Base-by-base conservation (phyloP, 2,888 invertebrate genomes). In the Eupeodes latifasciatus region DNA sequence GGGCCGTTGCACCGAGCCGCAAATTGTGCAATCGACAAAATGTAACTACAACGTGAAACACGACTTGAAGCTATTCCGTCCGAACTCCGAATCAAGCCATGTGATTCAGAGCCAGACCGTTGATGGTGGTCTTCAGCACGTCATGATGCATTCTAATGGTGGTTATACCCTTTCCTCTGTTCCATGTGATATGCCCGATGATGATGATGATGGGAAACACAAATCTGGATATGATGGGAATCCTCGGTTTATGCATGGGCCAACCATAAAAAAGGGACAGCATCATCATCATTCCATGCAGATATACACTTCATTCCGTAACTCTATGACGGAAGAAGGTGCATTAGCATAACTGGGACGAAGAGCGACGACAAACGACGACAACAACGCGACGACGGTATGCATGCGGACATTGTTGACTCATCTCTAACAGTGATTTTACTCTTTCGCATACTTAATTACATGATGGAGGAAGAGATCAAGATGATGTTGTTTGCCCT, bases 21-120 rank as follows among this genome's bases (percentile, higher is more conserved):
- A 47, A 78, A 74, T 69, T 88, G 77, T 67, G 87, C 84, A 88
- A 88, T 84, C 87, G 64, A 74, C 74, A 81, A 67, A 84, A 84
- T 84, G 80, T 81, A 81, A 77, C 72, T 87, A 69, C 75, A 75
- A 69, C 49, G 59, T 62, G 53, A 74, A 84, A 88, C 84, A 88
- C 85, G 81, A 87, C 76, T 84, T 74, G 53, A 59, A 84, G 72
- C 72, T 57, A 78, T 69, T 80, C 47, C 59, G 34, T 59, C n/a
- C 59, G 9, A 59, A 14, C 34, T 40, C 40, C 64, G 16, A 47
- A 47, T 59, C 61, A 34, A 78, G 16, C 67, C 12, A 16, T 66
- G 27, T 27, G 27, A 27, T 27, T 2, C 27, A 27, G 64, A 69
- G 53, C 53, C 53, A 47, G 64, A 66, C 64, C 72, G 59, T 36